Evolutionary conservation across 1,140 invertebrate species (phyloP).

Genomic region (Gyrodactylus salaris): DNA sequence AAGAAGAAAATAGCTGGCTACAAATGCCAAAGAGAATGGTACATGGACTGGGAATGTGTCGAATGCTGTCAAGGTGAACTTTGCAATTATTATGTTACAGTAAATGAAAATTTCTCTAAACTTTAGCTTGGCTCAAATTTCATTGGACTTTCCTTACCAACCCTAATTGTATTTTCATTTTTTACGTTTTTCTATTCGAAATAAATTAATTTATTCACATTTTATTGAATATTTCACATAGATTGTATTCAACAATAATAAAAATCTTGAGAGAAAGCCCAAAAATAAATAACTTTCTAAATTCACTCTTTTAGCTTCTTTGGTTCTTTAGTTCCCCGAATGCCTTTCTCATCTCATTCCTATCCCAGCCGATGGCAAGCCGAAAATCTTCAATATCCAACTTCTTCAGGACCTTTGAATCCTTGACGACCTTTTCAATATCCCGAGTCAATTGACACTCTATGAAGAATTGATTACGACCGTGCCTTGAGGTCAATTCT

Average conservation of each 20-base stretch:
- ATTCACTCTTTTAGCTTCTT: background rate
- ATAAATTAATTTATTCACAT: too few relatives aligned
- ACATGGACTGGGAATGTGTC: conserved; percentile 76
- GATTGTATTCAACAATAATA: too few relatives aligned
- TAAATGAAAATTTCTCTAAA: conserved; percentile 27
- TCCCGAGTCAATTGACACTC: background rate
- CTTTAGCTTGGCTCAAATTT: too few relatives aligned
- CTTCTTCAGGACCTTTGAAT: background rate
- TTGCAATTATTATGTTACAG: conserved; percentile 80
- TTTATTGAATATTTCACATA: too few relatives aligned
- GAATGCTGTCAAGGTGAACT: conserved; percentile 81
- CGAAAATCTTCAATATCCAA: background rate
- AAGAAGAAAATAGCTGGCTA: conserved; percentile 19
- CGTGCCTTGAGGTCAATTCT: background rate
- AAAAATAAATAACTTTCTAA: background rate
- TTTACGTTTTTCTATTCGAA: too few relatives aligned
- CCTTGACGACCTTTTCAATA: background rate
- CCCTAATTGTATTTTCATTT: too few relatives aligned
- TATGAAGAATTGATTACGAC: background rate
- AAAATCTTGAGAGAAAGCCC: too few relatives aligned
- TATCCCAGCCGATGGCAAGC: background rate
- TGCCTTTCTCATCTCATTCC: background rate
- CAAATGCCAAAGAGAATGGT: conserved; percentile 65
- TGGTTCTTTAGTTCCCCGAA: background rate
- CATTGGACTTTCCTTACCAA: too few relatives aligned